Evolutionary conservation across 2,113 vertebrate species (phyloP).

Genomic region (Serinus canaria): DNA sequence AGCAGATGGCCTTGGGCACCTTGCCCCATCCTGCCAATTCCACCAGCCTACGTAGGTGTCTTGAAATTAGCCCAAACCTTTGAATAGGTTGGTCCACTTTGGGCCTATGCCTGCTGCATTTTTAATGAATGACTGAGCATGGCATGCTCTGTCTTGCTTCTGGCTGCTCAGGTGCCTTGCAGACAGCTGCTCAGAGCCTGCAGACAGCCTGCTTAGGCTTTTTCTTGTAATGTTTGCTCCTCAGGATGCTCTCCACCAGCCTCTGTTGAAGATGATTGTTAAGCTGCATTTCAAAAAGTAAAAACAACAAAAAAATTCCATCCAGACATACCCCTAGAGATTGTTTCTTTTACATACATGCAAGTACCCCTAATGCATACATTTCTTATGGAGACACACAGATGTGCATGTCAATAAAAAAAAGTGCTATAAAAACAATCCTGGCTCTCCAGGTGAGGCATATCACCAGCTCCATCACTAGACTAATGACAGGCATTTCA

Average conservation of each 20-base stretch:
- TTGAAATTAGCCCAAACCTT: conserved; percentile 25
- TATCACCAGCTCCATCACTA: background rate
- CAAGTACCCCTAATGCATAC: fast-evolving
- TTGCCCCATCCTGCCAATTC: background rate
- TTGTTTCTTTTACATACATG: background rate
- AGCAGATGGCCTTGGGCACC: background rate
- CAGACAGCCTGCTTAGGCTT: background rate
- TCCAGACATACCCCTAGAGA: background rate
- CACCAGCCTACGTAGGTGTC: background rate
- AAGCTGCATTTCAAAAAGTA: background rate
- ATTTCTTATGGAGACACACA: background rate
- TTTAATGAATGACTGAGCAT: background rate
- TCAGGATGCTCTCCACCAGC: background rate
- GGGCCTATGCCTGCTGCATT: background rate
- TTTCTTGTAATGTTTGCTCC: background rate
- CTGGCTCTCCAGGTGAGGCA: background rate
- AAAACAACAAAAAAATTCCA: background rate
- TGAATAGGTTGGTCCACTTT: background rate
- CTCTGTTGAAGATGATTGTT: background rate
- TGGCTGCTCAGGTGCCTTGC: background rate
- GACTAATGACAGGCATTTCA: background rate
- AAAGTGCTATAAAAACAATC: background rate
- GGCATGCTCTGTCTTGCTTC: conserved; percentile 25
- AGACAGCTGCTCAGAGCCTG: background rate
- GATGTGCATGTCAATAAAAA: background rate